phyloP scores from a whole-genome alignment of 2,113 vertebrate species.

The Saguinus imperator region DNA sequence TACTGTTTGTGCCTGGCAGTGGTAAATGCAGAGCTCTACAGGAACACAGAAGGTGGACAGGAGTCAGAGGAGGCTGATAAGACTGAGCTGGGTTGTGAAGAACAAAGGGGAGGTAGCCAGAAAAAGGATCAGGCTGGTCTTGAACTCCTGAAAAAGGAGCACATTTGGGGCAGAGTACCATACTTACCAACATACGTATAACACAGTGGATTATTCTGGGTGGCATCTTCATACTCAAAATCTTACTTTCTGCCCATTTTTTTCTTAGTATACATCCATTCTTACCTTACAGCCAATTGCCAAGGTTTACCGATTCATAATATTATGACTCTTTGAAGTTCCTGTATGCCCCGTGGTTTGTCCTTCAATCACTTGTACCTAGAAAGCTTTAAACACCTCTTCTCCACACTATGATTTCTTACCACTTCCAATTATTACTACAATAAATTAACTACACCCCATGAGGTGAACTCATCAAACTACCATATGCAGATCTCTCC shows the following conservation, averaged over 20 bases:
- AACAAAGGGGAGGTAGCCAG: neutral
- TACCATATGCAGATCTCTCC: neutral
- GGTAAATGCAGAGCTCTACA: neutral
- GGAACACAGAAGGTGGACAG: neutral
- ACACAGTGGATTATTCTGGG: neutral
- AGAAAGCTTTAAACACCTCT: neutral
- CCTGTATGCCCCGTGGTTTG: neutral
- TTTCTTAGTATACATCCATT: neutral
- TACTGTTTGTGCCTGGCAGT: neutral
- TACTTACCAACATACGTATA: too few species aligned
- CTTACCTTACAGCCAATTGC: neutral
- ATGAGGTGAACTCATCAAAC: neutral
- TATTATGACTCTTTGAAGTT: neutral
- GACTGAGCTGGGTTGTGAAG: neutral
- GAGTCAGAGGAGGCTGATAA: neutral
- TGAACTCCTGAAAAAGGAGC: neutral
- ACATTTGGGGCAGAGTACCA: neutral
- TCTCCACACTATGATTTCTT: neutral
- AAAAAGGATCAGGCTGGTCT: neutral
- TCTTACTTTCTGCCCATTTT: neutral
- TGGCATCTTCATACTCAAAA: neutral
- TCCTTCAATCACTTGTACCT: neutral
- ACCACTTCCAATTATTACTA: neutral
- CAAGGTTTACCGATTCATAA: neutral
- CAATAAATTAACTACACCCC: neutral